Base-by-base conservation (phyloP, 2,888 invertebrate species). In the Scaptomyza reducta region DNA sequence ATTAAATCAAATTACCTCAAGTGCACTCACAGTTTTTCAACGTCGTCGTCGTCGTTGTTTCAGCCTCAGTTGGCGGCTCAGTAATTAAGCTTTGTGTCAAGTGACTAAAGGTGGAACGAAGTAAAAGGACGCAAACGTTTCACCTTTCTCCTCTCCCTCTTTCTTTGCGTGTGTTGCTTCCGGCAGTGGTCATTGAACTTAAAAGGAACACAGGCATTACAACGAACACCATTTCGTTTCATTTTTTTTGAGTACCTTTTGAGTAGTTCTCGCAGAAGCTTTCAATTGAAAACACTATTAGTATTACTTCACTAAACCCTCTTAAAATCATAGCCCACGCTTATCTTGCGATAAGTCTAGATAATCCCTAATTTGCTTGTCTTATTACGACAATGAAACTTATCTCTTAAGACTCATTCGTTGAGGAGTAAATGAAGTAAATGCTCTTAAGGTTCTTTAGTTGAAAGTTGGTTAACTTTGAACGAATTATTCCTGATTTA, bases 1-100 rank as follows among this genome's bases (percentile, higher is more conserved):
- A 84, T 84, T 88, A 88, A 88, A 84, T 84, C 88, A 88, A 84
- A 86, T 84, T 88, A 84, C 87, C 88, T 83, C 71, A 75, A 84
- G 84, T 80, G 78, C 83, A 86, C 83, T 83, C 73, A 70, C 66
- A 65, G 68, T 75, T 78, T 81, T 64, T 80, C 78, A 68, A 67
- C 76, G 64, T 67, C 72, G 18, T 33, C 33, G 40, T 35, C 35
- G 35, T 10, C 6, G 16, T 40, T 40, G 16, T 16, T 40, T 49
- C 57, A 47, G 47, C 40, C 50, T 57, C 41, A 27, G 55, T 40
- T 61, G 59, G 57, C 68, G 62, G 58, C 72, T 55, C 67, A 56
- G 79, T 85, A 87, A 82, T 82, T 82, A 87, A 87, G 87, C 72
- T 53, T 59, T 67, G 51, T 75, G 72, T 63, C 75, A 69, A 74